Base-by-base conservation (phyloP, 2,113 vertebrate genomes). In the Urocynchramus pylzowi region DNA sequence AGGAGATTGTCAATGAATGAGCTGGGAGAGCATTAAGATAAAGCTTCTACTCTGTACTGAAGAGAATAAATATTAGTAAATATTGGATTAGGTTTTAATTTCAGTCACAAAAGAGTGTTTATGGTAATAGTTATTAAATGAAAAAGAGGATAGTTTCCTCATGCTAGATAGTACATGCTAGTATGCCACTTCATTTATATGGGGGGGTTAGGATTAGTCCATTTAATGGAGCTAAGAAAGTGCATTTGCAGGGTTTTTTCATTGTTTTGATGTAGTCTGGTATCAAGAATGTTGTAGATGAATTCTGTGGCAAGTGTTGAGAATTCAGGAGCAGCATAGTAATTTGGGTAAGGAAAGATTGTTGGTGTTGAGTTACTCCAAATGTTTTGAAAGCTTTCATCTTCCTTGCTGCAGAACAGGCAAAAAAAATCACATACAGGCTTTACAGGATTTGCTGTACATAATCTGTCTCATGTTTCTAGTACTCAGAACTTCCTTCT, bases 361-460 rank as follows among this genome's bases (percentile, higher is more conserved):
- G 90, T 93, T 95, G 92, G 47, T 96, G 83, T 86, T 95, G 56
- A 84, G 50, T 90, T 96, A 80, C 71, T 86, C 63, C 64, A 96
- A 95, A 90, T 95, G 54, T 96, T 94, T 96, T 92, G 95, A 97
- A 96, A 95, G 85, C 60, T 95, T 93, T 94, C 83, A 88, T 93
- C 60, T 75, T 80, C 41, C 41, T 90, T 86, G 50, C 44, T 84
- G 44, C 85, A 93, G n/a, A 90, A 95, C 82, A 68, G 50, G 37
- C 26, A 49, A 71, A 68, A 61, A 90, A 76, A 60, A 64, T 80
- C 54, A 17, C 54, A 33, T 42, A 63, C 74, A 70, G 31, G 47
- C 68, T 94, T 74, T 70, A 35, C 57, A 60, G 63, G 64, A 67
- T 91, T 88, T 94, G 68, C 63, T 74, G 42, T 81, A 41, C 49